Evolutionary conservation across 2,888 invertebrate genomes (phyloP).

Genomic region (Apamea sordens): DNA sequence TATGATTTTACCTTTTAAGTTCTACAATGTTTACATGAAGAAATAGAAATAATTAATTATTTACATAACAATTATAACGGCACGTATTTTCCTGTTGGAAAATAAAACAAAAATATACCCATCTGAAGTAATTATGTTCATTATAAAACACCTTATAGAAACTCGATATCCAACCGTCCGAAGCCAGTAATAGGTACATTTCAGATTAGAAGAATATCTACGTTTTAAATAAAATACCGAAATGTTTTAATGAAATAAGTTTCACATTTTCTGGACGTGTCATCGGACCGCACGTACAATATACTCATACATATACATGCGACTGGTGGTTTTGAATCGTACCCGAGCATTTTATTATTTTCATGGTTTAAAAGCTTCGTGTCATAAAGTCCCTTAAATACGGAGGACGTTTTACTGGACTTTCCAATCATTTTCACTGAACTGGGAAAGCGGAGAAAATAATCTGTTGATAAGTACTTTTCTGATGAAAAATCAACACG

Average conservation of each 20-base stretch:
- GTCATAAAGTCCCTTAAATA: conserved; percentile 27
- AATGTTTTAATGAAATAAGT: conserved; percentile 42
- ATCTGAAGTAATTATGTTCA: conserved; percentile 23
- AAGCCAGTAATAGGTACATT: neutral
- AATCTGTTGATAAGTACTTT: neutral
- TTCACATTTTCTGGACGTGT: conserved; percentile 33
- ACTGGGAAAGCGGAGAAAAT: neutral
- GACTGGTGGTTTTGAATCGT: conserved; percentile 7
- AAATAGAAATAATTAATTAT: neutral
- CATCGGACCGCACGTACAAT: conserved; percentile 17
- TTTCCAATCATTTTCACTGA: neutral
- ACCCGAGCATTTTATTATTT: conserved; percentile 41
- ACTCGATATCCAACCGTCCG: conserved; percentile 15
- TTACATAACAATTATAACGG: neutral
- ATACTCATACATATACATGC: neutral
- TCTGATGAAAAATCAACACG: neutral
- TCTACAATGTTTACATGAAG: neutral
- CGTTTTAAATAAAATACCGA: neutral
- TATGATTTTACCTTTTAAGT: neutral
- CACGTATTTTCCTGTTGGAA: neutral
- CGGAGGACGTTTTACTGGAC: conserved; percentile 1
- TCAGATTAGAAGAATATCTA: conserved; percentile 8
- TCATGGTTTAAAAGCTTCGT: conserved; percentile 48
- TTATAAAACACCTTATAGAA: conserved; percentile 18
- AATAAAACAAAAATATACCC: conserved; percentile 31